Base-by-base conservation (phyloP, 2,113 vertebrate genomes). In the Perca flavescens region DNA sequence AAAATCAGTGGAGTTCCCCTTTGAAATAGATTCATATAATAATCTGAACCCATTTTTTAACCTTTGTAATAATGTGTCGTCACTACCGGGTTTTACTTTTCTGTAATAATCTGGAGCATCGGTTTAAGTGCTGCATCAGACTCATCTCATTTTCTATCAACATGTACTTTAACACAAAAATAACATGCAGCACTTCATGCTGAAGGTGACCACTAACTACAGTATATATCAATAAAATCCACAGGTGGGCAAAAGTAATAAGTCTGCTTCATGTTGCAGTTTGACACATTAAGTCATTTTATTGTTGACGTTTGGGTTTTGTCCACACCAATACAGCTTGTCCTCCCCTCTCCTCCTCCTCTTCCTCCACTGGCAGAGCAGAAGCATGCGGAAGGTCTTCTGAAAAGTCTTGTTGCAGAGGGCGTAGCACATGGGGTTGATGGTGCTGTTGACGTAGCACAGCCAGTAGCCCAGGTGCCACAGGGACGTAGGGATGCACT, bases 391-490 rank as follows among this genome's bases (percentile, higher is more conserved):
- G 90, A 99, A 99, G 77, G 98, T 99, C 93, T 99, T 99, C 93
- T 98, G 96, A 89, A 99, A 99, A 80, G 97, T 99, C 95, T 97
- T 99, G 96, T 99, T 99, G 94, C 98, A 99, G 80, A 99, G 96
- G n/a, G 98, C 98, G 6, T 99, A 99, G 93, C 98, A 99, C 83
- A 99, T 99, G 50, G 98, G 98, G 91, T 99, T 99, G 88, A 99
- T 95, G 15, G 98, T 99, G 94, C 98, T 99, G 86, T 99, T 99
- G 82, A 99, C 98, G 5, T 99, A 99, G 91, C 98, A 99, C 5
- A 99, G 89, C 98, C 98, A 99, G 73, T 99, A 99, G 62, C 98
- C 98, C 91, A 99, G 92, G 89, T 99, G 97, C 98, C 98, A 99
- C n/a, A 99, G 92, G 12, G 96, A 95, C 64, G 92, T 69, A 0